A percentile compares a stretch with the other conserved stretches of the same genome.
These are phyloP conservation scores for Enteromius fasciolatus DNA, from an alignment of 2,797 vertebrate genomes.

Conservation along the genomic window DNA sequence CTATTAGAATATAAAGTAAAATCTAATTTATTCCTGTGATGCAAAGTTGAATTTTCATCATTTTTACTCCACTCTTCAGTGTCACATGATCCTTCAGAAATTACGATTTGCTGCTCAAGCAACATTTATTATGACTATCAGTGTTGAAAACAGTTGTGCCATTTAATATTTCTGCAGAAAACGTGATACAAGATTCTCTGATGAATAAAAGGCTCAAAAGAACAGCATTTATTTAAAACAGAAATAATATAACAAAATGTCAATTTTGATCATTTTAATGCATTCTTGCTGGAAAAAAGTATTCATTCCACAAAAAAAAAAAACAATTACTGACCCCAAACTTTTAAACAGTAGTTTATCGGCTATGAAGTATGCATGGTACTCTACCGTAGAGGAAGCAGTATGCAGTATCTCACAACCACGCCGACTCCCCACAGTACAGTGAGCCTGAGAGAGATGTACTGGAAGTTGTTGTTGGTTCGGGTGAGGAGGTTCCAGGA, in stretches of 20 bases:
- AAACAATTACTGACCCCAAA: neutral
- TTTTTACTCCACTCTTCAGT: neutral
- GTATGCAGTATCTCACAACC: conserved; percentile 88
- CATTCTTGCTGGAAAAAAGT: neutral
- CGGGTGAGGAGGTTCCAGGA: conserved; percentile 98
- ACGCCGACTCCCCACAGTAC: conserved; percentile 89
- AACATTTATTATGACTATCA: neutral
- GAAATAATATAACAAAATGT: neutral
- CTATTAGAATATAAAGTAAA: neutral
- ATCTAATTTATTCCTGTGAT: neutral
- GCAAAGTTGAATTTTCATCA: neutral
- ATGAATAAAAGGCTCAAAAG: too few species aligned
- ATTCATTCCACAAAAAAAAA: too few species aligned
- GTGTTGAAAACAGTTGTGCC: neutral
- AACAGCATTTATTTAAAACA: neutral
- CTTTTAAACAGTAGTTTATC: neutral
- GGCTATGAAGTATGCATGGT: neutral
- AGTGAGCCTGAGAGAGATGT: conserved; percentile 87
- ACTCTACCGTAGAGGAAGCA: conserved; percentile 88
- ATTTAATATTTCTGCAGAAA: neutral
- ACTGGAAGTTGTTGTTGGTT: conserved; percentile 92
- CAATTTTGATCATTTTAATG: neutral
- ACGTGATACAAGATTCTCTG: neutral
- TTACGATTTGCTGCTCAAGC: neutral
- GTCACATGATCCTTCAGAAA: neutral